Evolutionary conservation across 2,888 invertebrate species (phyloP), one percentile per base, ranked within the genome.

Genomic region (Coremacera marginata): DNA sequence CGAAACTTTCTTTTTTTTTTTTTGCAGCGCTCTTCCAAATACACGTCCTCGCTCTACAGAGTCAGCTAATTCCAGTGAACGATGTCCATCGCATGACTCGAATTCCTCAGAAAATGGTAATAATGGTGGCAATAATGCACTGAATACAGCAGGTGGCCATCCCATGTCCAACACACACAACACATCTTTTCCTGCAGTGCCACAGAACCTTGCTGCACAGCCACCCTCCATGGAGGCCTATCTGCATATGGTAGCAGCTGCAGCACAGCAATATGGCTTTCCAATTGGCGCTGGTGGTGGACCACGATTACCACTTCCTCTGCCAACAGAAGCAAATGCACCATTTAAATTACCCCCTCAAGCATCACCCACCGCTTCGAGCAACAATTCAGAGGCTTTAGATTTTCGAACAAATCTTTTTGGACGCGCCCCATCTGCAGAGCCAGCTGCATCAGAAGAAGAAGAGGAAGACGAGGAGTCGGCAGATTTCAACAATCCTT

Each of bases 161-260:
- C 80, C 72, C 70, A 81, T 82, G 73, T 80, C 83, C 71, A 81
- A 79, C 16, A 78, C 84, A 37, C 80, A 85, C 76, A 84, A 85
- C 27, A 82, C 87, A 67, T 82, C 87, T 84, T 88, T 88, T 84
- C 86, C 88, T 79, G 85, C 87, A 78, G 84, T 86, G 82, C 88
- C 87, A 79, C 94, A 85, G 93, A 94, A 79, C 92, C 93, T 88
- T 75, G 83, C 82, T 22, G 85, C 84, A 44, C 95, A 94, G 87
- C 94, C 94, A 27, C 94, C 95, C 65, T 94, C 95, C 4, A 95
- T 95, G 91, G 95, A 95, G 78, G 95, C 95, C n/a, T 95, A 95
- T 87, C 91, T 95, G 77, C 93, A 93, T 78, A 88, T 88, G 88
- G 94, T 94, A 4, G 93, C 93, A 5, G 93, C 93, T 22, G 93